A percentile compares a stretch with the other conserved stretches of the same genome.
Conservation (phyloP, 2,888 invertebrate species). For the Thymelicus sylvestris region DNA sequence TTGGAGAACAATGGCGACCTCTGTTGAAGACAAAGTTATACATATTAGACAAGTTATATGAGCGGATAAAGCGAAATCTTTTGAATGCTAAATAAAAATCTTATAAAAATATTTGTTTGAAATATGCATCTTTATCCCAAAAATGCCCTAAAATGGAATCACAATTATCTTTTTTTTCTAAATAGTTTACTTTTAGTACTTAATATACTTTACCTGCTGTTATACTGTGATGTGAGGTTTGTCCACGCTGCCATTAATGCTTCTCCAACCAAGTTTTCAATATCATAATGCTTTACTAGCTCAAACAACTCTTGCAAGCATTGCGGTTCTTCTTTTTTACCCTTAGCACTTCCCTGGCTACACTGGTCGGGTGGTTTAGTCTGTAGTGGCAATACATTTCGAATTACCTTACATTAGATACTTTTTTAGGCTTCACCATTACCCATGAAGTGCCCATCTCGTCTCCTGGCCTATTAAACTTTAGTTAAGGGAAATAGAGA, state of each 20-base stretch:
- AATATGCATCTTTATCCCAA: no score
- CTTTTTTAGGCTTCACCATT: no score
- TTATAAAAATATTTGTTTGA: no score
- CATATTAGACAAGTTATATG: not conserved
- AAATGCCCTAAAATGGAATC: no score
- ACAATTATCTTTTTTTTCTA: not conserved
- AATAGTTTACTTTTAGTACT: not conserved
- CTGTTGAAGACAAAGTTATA: not conserved
- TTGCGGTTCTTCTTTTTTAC: not conserved
- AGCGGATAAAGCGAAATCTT: no score
- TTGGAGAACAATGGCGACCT: not conserved
- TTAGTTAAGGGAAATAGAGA: no score
- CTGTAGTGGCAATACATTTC: no score
- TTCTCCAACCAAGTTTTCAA: not conserved
- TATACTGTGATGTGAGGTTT: not conserved
- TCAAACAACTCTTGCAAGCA: conserved; percentile 7
- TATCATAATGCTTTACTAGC: conserved; percentile 1
- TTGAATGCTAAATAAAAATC: no score
- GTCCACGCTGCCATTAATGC: not conserved
- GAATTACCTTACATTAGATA: no score
- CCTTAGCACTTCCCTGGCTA: not conserved
- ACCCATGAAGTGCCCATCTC: no score
- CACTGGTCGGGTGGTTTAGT: no score
- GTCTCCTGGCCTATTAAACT: no score
- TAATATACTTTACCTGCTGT: not conserved